Evolutionary conservation across 2,888 invertebrate genomes (phyloP).

Genomic region (Electrophaes corylata): DNA sequence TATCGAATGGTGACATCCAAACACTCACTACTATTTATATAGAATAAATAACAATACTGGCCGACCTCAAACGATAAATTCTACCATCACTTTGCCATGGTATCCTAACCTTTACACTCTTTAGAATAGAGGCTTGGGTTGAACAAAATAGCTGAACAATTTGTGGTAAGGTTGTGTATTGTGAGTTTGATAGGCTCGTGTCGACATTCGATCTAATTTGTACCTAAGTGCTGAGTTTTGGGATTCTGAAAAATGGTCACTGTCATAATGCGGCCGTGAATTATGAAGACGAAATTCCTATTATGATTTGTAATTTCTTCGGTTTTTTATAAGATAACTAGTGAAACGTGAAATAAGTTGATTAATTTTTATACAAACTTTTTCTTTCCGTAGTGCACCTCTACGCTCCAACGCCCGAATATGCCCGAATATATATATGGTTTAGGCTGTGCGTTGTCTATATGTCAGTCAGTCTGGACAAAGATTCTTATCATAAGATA

Average conservation of each 20-base stretch:
- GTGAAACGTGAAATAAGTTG: too few species aligned
- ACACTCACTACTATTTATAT: slow-evolving; percentile 33
- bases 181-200: slow-evolving; percentile 36
- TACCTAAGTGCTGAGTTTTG: not conserved
- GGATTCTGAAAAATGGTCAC: not conserved
- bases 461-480: too few species aligned
- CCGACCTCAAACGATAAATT: not conserved
- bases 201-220: slow-evolving; percentile 37
- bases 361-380: too few species aligned
- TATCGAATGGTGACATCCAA: slow-evolving; percentile 32
- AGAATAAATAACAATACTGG: slow-evolving; percentile 26
- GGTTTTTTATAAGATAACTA: too few species aligned
- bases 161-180: slow-evolving; percentile 31
- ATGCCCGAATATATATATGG: too few species aligned
- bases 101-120: slow-evolving; percentile 8
- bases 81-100: not conserved
- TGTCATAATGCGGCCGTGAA: not conserved
- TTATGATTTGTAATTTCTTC: too few species aligned
- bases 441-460: too few species aligned
- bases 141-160: slow-evolving; percentile 10
- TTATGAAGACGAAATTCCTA: too few species aligned
- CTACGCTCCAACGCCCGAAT: too few species aligned
- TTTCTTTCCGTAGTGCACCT: too few species aligned
- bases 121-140: not conserved
- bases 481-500: too few species aligned